These are phyloP conservation scores for Tipula confusa DNA, from an alignment of 2,888 invertebrate species.

Conservation along the genomic window DNA sequence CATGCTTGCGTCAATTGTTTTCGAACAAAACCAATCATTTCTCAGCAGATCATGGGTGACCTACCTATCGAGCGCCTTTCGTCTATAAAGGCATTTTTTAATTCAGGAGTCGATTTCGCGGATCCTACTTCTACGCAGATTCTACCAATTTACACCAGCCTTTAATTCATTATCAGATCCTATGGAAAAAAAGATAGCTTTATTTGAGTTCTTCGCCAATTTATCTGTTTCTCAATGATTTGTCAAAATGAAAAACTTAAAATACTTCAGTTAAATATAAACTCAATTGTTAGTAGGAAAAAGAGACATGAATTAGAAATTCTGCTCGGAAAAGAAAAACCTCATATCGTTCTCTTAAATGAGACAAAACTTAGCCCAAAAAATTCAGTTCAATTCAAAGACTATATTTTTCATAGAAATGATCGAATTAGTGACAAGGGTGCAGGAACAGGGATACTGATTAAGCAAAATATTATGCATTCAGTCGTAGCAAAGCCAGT, in stretches of 20 bases:
- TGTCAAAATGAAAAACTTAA: background rate
- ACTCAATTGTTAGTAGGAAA: background rate
- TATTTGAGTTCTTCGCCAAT: too few relatives aligned
- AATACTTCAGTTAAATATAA: background rate
- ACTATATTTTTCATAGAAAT: background rate
- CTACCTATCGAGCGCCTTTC: too few relatives aligned
- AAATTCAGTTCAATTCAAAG: background rate
- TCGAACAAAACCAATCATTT: too few relatives aligned
- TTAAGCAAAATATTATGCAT: background rate
- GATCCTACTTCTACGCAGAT: background rate
- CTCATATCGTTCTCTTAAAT: too few relatives aligned
- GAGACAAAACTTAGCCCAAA: too few relatives aligned
- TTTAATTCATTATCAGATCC: background rate
- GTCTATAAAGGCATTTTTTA: background rate
- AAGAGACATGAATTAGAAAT: background rate
- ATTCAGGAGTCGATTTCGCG: background rate
- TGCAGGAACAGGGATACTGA: background rate
- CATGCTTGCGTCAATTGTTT: too few relatives aligned
- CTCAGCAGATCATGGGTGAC: too few relatives aligned
- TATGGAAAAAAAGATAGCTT: too few relatives aligned
- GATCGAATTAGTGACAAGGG: background rate
- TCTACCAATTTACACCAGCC: background rate
- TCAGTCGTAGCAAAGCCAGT: background rate
- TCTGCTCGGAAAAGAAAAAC: background rate
- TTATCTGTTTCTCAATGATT: too few relatives aligned